phyloP scores from a whole-genome alignment of 2,113 vertebrate species.

The Xiphophorus couchianus region DNA sequence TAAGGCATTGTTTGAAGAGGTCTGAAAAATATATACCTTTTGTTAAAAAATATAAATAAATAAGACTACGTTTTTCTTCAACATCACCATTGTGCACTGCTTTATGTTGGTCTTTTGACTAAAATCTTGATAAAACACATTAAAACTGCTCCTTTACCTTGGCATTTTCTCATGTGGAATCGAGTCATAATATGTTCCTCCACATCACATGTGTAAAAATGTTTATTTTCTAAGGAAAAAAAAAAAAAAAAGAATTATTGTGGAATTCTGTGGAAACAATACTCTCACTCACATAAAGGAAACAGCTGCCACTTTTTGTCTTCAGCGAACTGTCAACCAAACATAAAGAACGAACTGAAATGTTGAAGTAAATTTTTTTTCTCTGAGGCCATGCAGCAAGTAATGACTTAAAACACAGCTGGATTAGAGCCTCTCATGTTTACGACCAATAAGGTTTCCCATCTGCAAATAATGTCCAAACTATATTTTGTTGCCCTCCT shows the following conservation, averaged over 20 bases:
- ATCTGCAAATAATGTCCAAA: conserved; percentile 71
- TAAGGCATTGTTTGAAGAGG: too few relatives aligned
- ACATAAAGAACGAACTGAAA: conserved; percentile 41
- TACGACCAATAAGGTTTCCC: conserved; percentile 70
- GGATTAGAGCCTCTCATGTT: conserved; percentile 64
- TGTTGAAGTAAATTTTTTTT: conserved; percentile 60
- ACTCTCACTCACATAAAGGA: neutral
- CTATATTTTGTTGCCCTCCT: conserved; percentile 71
- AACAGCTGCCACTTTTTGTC: conserved; percentile 38
- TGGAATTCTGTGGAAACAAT: neutral
- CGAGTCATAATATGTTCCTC: too few relatives aligned
- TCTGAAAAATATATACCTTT: too few relatives aligned
- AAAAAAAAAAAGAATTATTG: neutral
- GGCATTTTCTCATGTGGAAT: too few relatives aligned
- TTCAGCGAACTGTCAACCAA: conserved; percentile 43
- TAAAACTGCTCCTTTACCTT: too few relatives aligned
- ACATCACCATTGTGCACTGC: too few relatives aligned
- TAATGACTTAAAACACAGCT: conserved; percentile 70
- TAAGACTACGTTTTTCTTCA: too few relatives aligned
- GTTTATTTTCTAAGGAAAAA: neutral
- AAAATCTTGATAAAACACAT: too few relatives aligned
- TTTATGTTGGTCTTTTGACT: too few relatives aligned
- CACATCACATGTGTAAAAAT: too few relatives aligned
- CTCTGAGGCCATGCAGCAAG: conserved; percentile 58
- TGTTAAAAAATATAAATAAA: too few relatives aligned